phyloP scores from a whole-genome alignment of 2,113 vertebrate species.

The Cyrtonyx montezumae region DNA sequence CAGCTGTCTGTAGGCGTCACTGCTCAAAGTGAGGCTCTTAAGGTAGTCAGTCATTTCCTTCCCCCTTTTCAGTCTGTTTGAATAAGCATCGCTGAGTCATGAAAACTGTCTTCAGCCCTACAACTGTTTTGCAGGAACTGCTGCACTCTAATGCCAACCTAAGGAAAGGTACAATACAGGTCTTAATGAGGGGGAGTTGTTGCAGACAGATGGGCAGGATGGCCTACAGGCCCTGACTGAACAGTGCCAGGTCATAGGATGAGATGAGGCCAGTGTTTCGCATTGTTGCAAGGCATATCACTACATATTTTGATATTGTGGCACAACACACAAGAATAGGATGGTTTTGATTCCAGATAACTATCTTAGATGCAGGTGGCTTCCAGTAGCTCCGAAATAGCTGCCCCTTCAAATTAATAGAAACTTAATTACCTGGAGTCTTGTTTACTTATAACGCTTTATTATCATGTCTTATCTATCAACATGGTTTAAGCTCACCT shows the following conservation, averaged over 20 bases:
- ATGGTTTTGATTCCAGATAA: background rate
- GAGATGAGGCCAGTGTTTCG: background rate
- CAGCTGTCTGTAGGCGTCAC: background rate
- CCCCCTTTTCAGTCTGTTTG: background rate
- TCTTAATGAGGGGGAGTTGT: background rate
- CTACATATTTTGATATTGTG: background rate
- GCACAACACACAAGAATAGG: background rate
- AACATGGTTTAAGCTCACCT: background rate
- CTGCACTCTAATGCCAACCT: background rate
- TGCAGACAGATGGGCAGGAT: background rate
- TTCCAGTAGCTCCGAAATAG: background rate
- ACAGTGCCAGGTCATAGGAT: background rate
- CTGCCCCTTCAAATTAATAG: background rate
- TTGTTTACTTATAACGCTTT: background rate
- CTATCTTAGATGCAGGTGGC: background rate
- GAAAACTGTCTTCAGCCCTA: background rate
- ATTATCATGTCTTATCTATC: background rate
- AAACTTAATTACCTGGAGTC: background rate
- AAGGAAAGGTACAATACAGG: background rate
- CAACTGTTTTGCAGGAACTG: background rate
- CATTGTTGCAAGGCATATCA: background rate
- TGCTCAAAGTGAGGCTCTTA: background rate
- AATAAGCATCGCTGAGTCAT: background rate
- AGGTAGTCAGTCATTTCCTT: background rate
- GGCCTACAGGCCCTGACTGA: background rate